Evolutionary conservation across 2,888 invertebrate species (phyloP).

Genomic region (Drosophila affinis): DNA sequence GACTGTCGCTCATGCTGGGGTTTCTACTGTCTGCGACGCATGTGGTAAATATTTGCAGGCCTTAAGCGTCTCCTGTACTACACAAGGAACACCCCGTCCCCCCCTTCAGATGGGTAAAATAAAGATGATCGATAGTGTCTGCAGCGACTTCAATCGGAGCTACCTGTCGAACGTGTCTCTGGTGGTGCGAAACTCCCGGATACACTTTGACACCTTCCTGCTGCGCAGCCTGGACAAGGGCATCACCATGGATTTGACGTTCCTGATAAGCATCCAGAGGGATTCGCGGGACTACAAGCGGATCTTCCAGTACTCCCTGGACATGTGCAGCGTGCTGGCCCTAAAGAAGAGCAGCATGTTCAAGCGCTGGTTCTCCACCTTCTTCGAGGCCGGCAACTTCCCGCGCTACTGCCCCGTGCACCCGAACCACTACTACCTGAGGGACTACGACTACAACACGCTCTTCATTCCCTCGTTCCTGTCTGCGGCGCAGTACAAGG

Average conservation of each 20-base stretch:
- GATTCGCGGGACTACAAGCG: conserved; percentile 23
- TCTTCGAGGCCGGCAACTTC: conserved; percentile 62
- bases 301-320: conserved; percentile 56
- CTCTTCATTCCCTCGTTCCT: conserved; percentile 54
- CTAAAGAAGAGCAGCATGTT: conserved; percentile 47
- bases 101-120: conserved; percentile 21
- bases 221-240: conserved; percentile 21
- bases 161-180: conserved; percentile 38
- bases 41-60: conserved; percentile 18
- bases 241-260: conserved; percentile 43
- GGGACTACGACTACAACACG: conserved; percentile 40
- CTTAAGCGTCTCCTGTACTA: background rate
- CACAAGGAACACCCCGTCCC: too few species aligned
- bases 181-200: background rate
- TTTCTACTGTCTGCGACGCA: background rate
- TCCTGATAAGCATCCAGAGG: conserved; percentile 19
- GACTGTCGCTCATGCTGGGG: background rate
- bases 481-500: conserved; percentile 45
- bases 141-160: conserved; percentile 42
- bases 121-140: conserved; percentile 17
- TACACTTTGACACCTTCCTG: conserved; percentile 40
- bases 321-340: conserved; percentile 62
- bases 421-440: conserved; percentile 51
- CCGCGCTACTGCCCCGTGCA: conserved; percentile 55
- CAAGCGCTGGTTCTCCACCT: conserved; percentile 50